Conservation (phyloP, 2,888 invertebrate genomes). For the Morinoia aosen region DNA sequence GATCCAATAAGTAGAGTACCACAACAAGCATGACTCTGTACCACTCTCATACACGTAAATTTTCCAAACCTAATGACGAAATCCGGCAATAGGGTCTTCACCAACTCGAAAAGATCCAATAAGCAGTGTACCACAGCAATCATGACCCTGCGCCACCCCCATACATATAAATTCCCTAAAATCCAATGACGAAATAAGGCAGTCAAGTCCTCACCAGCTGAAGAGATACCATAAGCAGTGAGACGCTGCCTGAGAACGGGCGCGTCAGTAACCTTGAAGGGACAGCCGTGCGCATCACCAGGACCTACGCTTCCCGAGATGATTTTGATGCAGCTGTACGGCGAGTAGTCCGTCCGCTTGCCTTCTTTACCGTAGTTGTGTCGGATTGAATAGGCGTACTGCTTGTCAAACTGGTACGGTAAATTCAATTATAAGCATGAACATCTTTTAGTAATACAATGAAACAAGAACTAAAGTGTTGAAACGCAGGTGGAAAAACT, state of each 20-base stretch:
- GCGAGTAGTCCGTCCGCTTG: constrained; percentile 87
- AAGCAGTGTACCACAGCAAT: constrained; percentile 68
- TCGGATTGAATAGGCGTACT: constrained; percentile 90
- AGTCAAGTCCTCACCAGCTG: constrained; percentile 70
- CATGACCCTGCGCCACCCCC: too few relatives aligned
- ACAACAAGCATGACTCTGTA: too few relatives aligned
- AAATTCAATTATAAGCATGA: neutral
- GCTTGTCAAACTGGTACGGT: constrained; percentile 85
- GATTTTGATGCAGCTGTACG: constrained; percentile 92
- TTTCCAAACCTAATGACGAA: too few relatives aligned
- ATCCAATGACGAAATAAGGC: too few relatives aligned
- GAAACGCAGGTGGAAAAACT: too few relatives aligned
- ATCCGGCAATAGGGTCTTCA: too few relatives aligned
- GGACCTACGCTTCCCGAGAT: constrained; percentile 83
- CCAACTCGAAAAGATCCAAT: too few relatives aligned
- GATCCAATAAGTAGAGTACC: too few relatives aligned
- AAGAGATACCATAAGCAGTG: constrained; percentile 78
- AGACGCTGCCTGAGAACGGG: constrained; percentile 82
- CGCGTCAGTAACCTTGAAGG: constrained; percentile 86
- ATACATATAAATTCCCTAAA: too few relatives aligned
- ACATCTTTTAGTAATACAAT: neutral
- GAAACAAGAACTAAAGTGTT: too few relatives aligned
- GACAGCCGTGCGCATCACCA: constrained; percentile 93
- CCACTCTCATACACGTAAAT: too few relatives aligned
- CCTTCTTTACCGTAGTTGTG: constrained; percentile 98